Evolutionary conservation across 2,888 invertebrate species (phyloP).

Genomic region (Gisinianus flammeolus): DNA sequence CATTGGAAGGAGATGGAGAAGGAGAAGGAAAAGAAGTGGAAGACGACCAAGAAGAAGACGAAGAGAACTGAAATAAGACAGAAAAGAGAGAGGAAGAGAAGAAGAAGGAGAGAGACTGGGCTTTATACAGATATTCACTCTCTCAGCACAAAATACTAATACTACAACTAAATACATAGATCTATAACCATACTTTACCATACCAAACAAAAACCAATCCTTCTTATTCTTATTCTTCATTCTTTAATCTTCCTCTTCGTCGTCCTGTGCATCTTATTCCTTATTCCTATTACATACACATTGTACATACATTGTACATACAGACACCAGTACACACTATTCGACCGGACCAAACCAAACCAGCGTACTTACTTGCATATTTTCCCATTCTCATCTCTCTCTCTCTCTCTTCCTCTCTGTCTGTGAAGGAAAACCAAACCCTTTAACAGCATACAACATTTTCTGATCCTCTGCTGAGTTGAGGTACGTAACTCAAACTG

Average conservation of each 20-base stretch:
- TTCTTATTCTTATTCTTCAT: conserved; percentile 19
- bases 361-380: no score
- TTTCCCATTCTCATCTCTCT: background rate
- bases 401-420: background rate
- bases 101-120: background rate
- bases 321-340: no score
- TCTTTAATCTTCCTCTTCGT: conserved; percentile 10
- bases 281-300: background rate
- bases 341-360: no score
- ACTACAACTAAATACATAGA: no score
- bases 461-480: background rate
- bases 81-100: background rate
- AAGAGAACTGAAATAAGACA: background rate
- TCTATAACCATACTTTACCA: no score
- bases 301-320: no score
- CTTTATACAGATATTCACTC: background rate
- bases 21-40: no score
- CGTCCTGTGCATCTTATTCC: background rate
- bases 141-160: background rate
- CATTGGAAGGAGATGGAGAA: no score
- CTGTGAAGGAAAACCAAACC: background rate
- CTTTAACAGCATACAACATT: conserved; percentile 4
- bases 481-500: background rate
- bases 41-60: no score
- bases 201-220: no score